phyloP scores from a whole-genome alignment of 2,888 invertebrate species.

The Sarcophaga variegata region DNA sequence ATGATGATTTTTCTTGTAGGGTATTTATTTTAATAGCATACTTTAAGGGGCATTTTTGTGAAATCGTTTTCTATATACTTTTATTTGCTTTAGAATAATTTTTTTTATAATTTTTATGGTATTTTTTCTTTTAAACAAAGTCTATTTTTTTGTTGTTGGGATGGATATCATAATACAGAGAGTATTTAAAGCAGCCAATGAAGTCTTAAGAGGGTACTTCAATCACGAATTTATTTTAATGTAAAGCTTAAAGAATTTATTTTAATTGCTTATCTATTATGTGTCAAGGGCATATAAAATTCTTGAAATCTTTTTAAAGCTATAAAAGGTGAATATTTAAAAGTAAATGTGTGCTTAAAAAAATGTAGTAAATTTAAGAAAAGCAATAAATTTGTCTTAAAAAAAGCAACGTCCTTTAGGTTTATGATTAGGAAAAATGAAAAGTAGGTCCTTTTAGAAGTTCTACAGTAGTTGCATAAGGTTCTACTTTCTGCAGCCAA shows the following conservation, averaged over 20 bases:
- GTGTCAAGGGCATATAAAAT: neutral
- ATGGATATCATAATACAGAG: too few species aligned
- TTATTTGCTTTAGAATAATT: neutral
- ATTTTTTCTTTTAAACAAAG: neutral
- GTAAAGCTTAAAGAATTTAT: neutral
- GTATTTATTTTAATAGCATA: slow-evolving; percentile 24
- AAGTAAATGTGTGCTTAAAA: too few species aligned
- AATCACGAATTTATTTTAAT: neutral
- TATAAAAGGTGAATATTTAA: too few species aligned
- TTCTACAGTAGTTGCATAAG: too few species aligned
- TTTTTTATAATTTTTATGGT: neutral
- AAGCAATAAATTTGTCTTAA: too few species aligned
- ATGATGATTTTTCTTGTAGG: slow-evolving; percentile 24
- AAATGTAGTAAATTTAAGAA: too few species aligned
- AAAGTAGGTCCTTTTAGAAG: too few species aligned
- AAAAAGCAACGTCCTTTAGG: too few species aligned
- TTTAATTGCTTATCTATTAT: neutral
- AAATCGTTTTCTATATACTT: neutral
- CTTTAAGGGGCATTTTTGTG: neutral
- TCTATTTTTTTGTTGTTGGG: neutral
- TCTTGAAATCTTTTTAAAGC: neutral
- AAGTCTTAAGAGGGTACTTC: neutral
- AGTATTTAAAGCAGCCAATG: neutral
- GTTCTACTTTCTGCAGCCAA: too few species aligned
- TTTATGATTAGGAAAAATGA: too few species aligned